Evolutionary conservation across 1,140 invertebrate genomes (phyloP).

Genomic region (Neodiprion virginianus): DNA sequence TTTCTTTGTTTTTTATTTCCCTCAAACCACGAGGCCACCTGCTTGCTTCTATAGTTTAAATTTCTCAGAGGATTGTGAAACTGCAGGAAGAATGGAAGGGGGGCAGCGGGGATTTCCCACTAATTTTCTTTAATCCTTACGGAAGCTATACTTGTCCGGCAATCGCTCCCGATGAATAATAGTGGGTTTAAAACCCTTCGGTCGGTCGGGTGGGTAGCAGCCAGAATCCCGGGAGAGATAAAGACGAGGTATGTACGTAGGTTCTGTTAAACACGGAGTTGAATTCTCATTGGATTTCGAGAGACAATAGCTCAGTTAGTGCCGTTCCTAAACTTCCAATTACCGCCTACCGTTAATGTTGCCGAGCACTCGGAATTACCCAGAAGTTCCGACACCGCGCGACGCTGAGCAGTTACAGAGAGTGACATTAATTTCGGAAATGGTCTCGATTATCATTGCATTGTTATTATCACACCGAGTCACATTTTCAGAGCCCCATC

Average conservation of each 20-base stretch:
- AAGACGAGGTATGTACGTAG: background rate
- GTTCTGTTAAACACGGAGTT: background rate
- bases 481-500: too few species aligned
- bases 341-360: background rate
- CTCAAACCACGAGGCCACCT: too few species aligned
- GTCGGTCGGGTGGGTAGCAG: too few species aligned
- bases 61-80: too few species aligned
- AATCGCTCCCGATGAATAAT: background rate
- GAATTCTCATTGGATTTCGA: background rate
- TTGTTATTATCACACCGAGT: too few species aligned
- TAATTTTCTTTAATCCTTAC: background rate
- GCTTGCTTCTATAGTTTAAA: too few species aligned
- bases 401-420: too few species aligned
- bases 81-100: too few species aligned
- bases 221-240: background rate
- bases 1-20: too few species aligned
- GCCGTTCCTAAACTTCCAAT: background rate
- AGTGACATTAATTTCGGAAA: background rate
- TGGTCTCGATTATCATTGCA: background rate
- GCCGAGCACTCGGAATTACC: too few species aligned
- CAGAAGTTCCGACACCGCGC: too few species aligned
- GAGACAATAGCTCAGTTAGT: conserved; percentile 1
- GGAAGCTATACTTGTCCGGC: background rate
- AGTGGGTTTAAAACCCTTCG: background rate
- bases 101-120: background rate